Evolutionary conservation across 1,140 invertebrate species (phyloP).

Genomic region (Tetraneura akinire): DNA sequence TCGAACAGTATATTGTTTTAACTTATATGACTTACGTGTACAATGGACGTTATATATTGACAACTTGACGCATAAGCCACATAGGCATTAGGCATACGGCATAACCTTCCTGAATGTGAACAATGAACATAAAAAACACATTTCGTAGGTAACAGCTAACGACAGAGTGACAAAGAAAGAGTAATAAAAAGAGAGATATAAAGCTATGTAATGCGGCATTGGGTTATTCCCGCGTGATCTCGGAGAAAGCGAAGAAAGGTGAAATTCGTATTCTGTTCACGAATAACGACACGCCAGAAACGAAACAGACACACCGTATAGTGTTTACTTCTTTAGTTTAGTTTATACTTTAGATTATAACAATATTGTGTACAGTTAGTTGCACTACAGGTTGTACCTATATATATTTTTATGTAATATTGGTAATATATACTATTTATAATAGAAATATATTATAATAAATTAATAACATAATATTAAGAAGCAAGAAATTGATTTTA

Average conservation of each 20-base stretch:
- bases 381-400: too few species aligned
- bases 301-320: too few species aligned
- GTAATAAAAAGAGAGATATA: neutral
- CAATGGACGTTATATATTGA: neutral
- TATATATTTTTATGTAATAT: too few species aligned
- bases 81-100: neutral
- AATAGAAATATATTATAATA: too few species aligned
- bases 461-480: too few species aligned
- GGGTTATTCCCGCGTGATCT: conserved; percentile 25
- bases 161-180: neutral
- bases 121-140: conserved; percentile 13
- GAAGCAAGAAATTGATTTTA: too few species aligned
- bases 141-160: neutral
- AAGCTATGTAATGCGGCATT: neutral
- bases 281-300: neutral
- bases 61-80: neutral
- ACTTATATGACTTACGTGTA: too few species aligned
- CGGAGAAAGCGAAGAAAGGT: conserved; percentile 46
- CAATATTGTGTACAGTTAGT: too few species aligned
- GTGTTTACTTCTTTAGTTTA: too few species aligned
- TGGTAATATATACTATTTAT: too few species aligned
- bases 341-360: too few species aligned
- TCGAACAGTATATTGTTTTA: neutral
- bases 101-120: conserved; percentile 1
- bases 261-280: neutral